A percentile compares a stretch with the other conserved stretches of the same genome.
Conservation (phyloP, 2,797 vertebrate genomes). For the Xenopus petersii region DNA sequence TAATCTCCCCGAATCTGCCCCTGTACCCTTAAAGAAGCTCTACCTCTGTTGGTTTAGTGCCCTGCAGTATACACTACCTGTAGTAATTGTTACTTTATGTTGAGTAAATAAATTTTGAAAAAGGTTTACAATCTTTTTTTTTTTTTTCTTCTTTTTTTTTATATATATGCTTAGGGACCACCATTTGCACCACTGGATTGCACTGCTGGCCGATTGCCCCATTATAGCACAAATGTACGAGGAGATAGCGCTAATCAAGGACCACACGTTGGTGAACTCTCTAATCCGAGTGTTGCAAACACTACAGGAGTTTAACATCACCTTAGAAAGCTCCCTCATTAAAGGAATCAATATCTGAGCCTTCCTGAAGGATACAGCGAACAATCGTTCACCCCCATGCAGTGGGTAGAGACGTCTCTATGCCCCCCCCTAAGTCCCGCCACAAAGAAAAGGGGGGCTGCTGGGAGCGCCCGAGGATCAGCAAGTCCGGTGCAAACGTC, state of each 20-base stretch:
- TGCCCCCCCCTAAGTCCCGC: slow-evolving; percentile 24
- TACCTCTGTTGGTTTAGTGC: no score
- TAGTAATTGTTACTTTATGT: no score
- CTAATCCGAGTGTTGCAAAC: slow-evolving; percentile 96
- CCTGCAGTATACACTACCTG: no score
- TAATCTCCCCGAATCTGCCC: no score
- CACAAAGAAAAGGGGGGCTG: neutral
- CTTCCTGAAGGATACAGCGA: neutral
- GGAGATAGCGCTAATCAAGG: slow-evolving; percentile 89
- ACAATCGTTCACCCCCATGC: slow-evolving; percentile 37
- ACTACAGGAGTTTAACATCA: slow-evolving; percentile 98
- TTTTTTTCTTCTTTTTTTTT: neutral
- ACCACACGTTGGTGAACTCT: slow-evolving; percentile 94
- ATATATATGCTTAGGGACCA: slow-evolving; percentile 77
- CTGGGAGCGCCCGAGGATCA: neutral
- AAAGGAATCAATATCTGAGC: slow-evolving; percentile 86
- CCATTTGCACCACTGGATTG: slow-evolving; percentile 96
- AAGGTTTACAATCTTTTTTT: neutral
- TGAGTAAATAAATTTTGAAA: no score
- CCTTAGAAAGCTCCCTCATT: slow-evolving; percentile 91
- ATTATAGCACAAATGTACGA: slow-evolving; percentile 98
- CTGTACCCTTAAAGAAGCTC: no score
- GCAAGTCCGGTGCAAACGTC: neutral
- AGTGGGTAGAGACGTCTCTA: slow-evolving; percentile 20
- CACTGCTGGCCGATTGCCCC: slow-evolving; percentile 92